These are phyloP conservation scores for Chaetoderma sp. DNA, from an alignment of 2,888 invertebrate genomes.

Conservation along the genomic window DNA sequence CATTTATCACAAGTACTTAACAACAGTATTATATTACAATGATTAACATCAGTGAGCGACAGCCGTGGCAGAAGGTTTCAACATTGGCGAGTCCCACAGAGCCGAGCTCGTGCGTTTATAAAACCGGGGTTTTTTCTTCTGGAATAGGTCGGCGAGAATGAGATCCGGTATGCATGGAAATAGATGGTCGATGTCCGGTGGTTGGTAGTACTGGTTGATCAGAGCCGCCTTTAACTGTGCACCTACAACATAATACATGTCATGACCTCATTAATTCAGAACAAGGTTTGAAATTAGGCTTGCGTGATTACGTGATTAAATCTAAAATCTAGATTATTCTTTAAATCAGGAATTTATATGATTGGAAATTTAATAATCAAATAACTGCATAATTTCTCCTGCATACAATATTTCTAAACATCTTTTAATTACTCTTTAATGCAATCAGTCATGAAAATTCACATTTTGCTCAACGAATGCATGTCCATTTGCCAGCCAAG, in stretches of 20 bases:
- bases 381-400: no score
- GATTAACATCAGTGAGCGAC: no score
- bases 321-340: not conserved
- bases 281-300: no score
- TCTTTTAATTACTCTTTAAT: no score
- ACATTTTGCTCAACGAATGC: no score
- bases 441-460: no score
- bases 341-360: not conserved
- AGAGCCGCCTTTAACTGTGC: slow-evolving; percentile 53
- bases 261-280: not conserved
- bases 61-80: no score
- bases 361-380: not conserved
- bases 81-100: slow-evolving; percentile 69
- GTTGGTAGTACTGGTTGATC: slow-evolving; percentile 58
- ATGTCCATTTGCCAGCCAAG: no score
- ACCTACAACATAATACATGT: slow-evolving; percentile 44
- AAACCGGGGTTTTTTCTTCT: slow-evolving; percentile 61
- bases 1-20: no score
- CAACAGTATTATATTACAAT: no score
- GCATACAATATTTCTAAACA: no score
- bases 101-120: slow-evolving; percentile 70
- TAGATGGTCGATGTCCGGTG: slow-evolving; percentile 60
- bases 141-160: slow-evolving; percentile 66
- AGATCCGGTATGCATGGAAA: slow-evolving; percentile 59
- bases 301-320: not conserved